Percentiles rank a stretch among this genome's conserved stretches.
phyloP scores from a whole-genome alignment of 2,113 vertebrate genomes.

The Stegastes partitus region DNA sequence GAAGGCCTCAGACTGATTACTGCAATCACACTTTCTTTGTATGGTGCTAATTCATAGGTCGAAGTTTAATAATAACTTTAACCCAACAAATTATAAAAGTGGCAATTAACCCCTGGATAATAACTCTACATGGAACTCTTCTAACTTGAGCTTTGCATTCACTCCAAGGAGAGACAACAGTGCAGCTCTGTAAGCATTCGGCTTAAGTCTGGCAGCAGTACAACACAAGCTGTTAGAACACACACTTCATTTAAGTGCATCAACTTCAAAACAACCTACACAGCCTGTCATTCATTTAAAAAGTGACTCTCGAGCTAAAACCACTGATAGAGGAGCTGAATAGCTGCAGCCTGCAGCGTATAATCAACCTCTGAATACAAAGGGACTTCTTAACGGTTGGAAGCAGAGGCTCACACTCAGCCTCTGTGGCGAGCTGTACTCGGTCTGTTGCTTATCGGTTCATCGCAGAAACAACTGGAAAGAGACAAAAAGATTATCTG shows the following conservation, averaged over 20 bases:
- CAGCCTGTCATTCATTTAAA: constrained; percentile 8
- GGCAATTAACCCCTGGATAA: too few relatives aligned
- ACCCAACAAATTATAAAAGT: too few relatives aligned
- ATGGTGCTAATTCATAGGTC: too few relatives aligned
- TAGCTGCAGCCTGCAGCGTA: constrained; percentile 16
- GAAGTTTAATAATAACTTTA: too few relatives aligned
- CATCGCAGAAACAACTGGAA: constrained; percentile 5
- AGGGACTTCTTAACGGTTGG: constrained; percentile 21
- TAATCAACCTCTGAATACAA: constrained; percentile 46
- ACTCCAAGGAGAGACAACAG: too few relatives aligned
- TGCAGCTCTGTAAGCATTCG: background rate
- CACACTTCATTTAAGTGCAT: constrained; percentile 30
- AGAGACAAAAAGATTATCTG: too few relatives aligned
- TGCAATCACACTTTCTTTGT: background rate
- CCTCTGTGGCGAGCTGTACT: background rate
- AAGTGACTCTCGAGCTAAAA: background rate
- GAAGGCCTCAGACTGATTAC: background rate
- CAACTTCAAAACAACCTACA: constrained; percentile 8
- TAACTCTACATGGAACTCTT: background rate
- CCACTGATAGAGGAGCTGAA: constrained; percentile 9
- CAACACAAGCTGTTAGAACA: constrained; percentile 30
- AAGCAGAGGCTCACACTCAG: constrained; percentile 15
- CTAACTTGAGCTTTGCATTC: background rate
- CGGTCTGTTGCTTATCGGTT: constrained; percentile 5
- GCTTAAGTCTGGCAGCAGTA: background rate